Conservation (phyloP, 2,888 invertebrate genomes). For the Apamea anceps region DNA sequence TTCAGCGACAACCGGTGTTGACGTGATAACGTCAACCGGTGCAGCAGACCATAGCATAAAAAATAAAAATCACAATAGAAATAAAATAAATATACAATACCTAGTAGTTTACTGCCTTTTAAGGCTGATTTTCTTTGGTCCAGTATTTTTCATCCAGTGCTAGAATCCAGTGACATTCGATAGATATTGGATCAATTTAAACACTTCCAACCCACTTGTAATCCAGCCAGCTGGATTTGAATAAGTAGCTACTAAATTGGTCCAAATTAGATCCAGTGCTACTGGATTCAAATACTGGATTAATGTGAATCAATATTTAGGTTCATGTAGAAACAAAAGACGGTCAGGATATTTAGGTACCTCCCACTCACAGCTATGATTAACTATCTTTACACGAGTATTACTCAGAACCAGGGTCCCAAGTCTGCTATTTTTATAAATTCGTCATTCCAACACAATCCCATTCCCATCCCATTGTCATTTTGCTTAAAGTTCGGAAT, state of each 20-base stretch:
- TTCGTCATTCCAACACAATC: too few relatives aligned
- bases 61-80: too few relatives aligned
- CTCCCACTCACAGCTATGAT: conserved; percentile 10
- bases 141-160: neutral
- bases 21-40: too few relatives aligned
- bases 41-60: too few relatives aligned
- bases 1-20: too few relatives aligned
- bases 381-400: conserved; percentile 13
- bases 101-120: neutral
- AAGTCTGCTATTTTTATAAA: too few relatives aligned
- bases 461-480: too few relatives aligned
- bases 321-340: conserved; percentile 4
- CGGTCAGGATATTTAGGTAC: neutral
- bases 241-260: neutral
- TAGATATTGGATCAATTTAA: neutral
- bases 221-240: neutral
- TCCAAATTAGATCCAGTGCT: neutral
- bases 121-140: neutral
- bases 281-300: conserved; percentile 1
- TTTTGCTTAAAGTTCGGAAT: too few relatives aligned
- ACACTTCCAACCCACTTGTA: neutral
- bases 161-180: neutral
- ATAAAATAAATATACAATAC: too few relatives aligned
- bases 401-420: neutral
- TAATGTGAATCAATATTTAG: neutral